These are phyloP conservation scores for Turdus rufiventris DNA, from an alignment of 2,113 vertebrate genomes.

Conservation along the genomic window DNA sequence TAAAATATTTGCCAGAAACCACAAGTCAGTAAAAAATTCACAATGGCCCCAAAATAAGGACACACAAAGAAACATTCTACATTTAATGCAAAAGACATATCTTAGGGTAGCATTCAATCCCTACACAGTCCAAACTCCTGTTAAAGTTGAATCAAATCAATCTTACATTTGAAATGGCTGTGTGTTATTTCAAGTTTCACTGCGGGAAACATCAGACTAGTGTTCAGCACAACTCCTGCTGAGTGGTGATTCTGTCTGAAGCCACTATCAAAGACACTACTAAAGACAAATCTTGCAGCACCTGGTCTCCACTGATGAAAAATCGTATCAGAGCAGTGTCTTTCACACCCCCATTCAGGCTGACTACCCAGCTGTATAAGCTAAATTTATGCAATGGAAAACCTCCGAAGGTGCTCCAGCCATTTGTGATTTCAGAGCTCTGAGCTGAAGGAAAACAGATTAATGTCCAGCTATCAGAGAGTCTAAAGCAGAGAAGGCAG, in stretches of 20 bases:
- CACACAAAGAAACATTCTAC: background rate
- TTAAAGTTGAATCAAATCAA: slow-evolving; percentile 28
- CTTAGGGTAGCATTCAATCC: slow-evolving; percentile 15
- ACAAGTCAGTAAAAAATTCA: background rate
- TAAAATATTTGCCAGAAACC: slow-evolving; percentile 24
- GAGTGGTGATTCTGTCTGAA: background rate
- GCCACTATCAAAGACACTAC: background rate
- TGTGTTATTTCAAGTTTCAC: background rate
- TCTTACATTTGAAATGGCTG: background rate
- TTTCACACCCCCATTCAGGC: background rate
- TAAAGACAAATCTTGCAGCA: background rate
- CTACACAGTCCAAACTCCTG: slow-evolving; percentile 53
- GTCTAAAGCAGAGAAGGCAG: background rate
- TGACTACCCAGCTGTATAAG: background rate
- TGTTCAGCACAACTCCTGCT: background rate
- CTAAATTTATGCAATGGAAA: background rate
- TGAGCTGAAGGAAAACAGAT: background rate
- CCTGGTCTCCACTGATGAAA: background rate
- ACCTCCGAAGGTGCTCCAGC: background rate
- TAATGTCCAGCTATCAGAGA: background rate
- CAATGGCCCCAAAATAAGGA: background rate
- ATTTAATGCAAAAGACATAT: background rate
- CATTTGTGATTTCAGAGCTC: background rate
- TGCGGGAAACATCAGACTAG: background rate
- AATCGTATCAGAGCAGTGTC: background rate